Conservation (phyloP, 2,888 invertebrate species). For the Volucella inflata region DNA sequence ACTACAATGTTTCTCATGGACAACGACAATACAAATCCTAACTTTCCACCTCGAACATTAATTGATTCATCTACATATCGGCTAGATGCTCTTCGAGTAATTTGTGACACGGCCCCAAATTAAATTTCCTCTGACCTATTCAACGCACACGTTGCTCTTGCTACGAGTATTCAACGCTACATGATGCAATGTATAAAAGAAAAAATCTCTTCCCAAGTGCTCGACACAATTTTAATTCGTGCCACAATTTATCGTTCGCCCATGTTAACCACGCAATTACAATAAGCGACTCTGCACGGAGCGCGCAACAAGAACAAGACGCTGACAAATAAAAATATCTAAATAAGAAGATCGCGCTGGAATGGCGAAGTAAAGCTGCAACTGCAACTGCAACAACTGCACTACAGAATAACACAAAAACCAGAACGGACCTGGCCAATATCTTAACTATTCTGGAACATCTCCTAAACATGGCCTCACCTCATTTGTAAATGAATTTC, state of each 20-base stretch:
- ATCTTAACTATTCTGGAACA: constrained; percentile 76
- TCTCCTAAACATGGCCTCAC: constrained; percentile 76
- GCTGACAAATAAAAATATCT: constrained; percentile 75
- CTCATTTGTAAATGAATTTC: constrained; percentile 78
- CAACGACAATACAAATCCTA: too few relatives aligned
- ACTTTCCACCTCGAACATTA: constrained; percentile 12
- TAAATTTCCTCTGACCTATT: constrained; percentile 56
- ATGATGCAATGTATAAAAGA: not conserved
- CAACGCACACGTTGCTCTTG: constrained; percentile 24
- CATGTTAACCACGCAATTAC: constrained; percentile 75
- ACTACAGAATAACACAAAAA: constrained; percentile 31
- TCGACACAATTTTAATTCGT: constrained; percentile 71
- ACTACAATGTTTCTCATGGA: too few relatives aligned
- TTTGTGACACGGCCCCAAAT: constrained; percentile 62
- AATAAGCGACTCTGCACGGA: constrained; percentile 62
- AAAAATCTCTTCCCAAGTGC: constrained; percentile 32
- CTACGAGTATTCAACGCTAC: constrained; percentile 20
- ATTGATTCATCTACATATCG: constrained; percentile 61
- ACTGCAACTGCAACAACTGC: constrained; percentile 50
- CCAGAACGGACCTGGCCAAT: constrained; percentile 61
- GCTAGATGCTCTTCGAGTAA: constrained; percentile 46
- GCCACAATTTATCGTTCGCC: constrained; percentile 74
- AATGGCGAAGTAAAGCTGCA: constrained; percentile 39
- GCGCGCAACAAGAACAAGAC: constrained; percentile 50
- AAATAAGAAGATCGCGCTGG: constrained; percentile 60